Evolutionary conservation across 2,113 vertebrate genomes (phyloP), one percentile per base, ranked within the genome.

Genomic region (Piprites chloris): DNA sequence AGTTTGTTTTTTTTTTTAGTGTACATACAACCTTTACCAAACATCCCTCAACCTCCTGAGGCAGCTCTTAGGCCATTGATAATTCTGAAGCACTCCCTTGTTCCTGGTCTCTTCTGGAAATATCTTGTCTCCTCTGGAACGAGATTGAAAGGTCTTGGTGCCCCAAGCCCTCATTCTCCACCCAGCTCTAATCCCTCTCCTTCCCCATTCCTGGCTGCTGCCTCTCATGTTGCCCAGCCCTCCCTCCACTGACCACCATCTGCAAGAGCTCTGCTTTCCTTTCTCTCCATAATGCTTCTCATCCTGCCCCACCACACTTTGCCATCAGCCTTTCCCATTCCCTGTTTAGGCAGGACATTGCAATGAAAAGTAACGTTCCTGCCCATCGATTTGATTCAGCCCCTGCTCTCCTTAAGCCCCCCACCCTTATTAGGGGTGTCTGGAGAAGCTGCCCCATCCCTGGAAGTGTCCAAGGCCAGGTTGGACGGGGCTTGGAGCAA

Each of bases 401-500:
- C 28, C 17, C 35, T 74, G 72, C 46, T 58, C 17, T 80, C 65
- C 49, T 61, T 30, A 33, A 82, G 35, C 35, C 10, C 26, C 49
- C 50, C 47, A 10, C 22, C 33, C 39, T 39, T 14, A 63, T 4
- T 9, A n/a, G 15, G 79, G 23, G 7, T 37, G 37, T 16, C 35
- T 10, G 11, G 76, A 80, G 76, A 13, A 81, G 76, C 76, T 62
- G 79, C 21, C 17, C 46, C 87, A 76, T 27, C 47, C 71, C 22
- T 69, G 55, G 53, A 2, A 49, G 21, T 63, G 56, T 1, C 16
- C 78, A 41, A 68, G 71, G 62, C 27, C 79, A 56, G 79, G 41
- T 0, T 76, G 72, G 79, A 12, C 1, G 0, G 26, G n/a, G 28
- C 12, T 75, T 5, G 69, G 78, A 83, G 62, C 39, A 47, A 0